These are phyloP conservation scores for Sandelia bainsii DNA, from an alignment of 2,797 vertebrate species.

Conservation along the genomic window DNA sequence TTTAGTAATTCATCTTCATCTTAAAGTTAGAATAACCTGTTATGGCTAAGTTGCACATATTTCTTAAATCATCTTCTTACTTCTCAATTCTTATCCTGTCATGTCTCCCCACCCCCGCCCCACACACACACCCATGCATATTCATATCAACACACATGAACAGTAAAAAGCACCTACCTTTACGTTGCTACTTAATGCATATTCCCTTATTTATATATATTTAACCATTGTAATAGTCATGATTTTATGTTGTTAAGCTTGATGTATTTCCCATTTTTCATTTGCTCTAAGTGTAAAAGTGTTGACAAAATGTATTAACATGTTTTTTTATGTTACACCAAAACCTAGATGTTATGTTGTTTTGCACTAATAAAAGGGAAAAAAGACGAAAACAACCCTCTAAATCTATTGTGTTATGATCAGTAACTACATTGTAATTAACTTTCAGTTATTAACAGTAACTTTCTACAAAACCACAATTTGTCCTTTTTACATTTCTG, in stretches of 20 bases:
- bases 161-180: background rate
- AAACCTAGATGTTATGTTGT: slow-evolving; percentile 17
- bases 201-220: background rate
- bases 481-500: too few relatives aligned
- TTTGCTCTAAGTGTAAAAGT: slow-evolving; percentile 15
- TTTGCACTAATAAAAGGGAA: slow-evolving; percentile 55
- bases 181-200: background rate
- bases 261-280: background rate
- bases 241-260: background rate
- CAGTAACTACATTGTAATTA: background rate
- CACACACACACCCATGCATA: slow-evolving; percentile 3
- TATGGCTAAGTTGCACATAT: background rate
- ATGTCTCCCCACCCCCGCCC: slow-evolving; percentile 4
- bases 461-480: background rate
- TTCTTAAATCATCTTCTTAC: slow-evolving; percentile 21
- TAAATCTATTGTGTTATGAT: slow-evolving; percentile 22
- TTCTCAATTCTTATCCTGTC: slow-evolving; percentile 28
- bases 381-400: background rate
- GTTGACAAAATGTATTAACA: background rate
- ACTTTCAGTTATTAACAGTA: background rate
- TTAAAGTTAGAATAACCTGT: background rate
- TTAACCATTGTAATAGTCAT: slow-evolving; percentile 1
- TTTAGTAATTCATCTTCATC: background rate
- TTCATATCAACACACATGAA: slow-evolving; percentile 18
- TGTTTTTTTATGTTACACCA: slow-evolving; percentile 1